phyloP scores from a whole-genome alignment of 2,888 invertebrate species.

The Fragum sueziense region DNA sequence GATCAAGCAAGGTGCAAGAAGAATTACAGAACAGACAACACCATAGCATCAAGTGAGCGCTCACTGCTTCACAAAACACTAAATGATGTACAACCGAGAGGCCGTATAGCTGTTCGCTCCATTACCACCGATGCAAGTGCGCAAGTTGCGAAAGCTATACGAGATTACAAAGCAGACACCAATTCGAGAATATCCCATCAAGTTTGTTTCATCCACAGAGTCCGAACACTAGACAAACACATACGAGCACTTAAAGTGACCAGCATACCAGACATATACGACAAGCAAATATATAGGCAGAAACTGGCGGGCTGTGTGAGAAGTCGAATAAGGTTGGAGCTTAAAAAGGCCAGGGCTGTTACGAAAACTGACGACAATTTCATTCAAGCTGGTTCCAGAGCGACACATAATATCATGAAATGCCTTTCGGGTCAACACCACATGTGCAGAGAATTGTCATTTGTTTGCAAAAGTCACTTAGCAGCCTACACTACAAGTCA shows the following conservation, averaged over 20 bases:
- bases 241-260: not conserved
- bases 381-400: not conserved
- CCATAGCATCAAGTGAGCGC: too few species aligned
- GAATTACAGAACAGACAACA: too few species aligned
- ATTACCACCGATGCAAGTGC: not conserved
- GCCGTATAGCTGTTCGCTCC: not conserved
- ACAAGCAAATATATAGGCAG: not conserved
- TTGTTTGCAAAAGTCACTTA: slow-evolving; percentile 10
- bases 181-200: slow-evolving; percentile 1
- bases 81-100: not conserved
- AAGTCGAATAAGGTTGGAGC: not conserved
- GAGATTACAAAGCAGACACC: not conserved
- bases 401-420: not conserved
- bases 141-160: slow-evolving; percentile 1
- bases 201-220: slow-evolving; percentile 9
- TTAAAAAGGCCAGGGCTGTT: not conserved
- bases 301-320: not conserved
- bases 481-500: not conserved
- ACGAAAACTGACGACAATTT: not conserved
- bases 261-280: not conserved
- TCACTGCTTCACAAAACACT: too few species aligned
- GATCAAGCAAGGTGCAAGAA: not conserved
- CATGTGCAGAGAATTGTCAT: not conserved
- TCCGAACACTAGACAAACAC: not conserved
- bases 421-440: not conserved